Evolutionary conservation across 2,113 vertebrate genomes (phyloP).

Genomic region (Callithrix jacchus): DNA sequence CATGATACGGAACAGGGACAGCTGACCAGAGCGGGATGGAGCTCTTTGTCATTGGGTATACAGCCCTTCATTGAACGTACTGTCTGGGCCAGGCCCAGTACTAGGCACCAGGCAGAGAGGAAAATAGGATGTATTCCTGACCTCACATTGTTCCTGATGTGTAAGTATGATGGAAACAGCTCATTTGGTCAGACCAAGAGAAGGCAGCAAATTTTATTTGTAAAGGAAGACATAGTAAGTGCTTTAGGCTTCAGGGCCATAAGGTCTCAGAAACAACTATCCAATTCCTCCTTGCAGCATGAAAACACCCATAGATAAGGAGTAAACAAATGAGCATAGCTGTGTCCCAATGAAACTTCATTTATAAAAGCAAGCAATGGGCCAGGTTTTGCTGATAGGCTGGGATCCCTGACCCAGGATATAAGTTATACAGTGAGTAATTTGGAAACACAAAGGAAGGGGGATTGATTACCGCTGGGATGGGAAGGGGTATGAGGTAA

Average conservation of each 20-base stretch:
- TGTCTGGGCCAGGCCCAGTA: not conserved
- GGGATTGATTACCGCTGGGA: too few species aligned
- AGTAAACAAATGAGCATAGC: not conserved
- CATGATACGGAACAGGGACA: too few species aligned
- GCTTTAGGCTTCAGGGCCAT: not conserved
- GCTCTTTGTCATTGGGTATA: not conserved
- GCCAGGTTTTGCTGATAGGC: not conserved
- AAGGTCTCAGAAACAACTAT: not conserved
- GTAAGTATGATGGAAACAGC: not conserved
- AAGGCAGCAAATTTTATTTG: not conserved
- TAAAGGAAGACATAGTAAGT: not conserved
- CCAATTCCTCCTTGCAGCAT: not conserved
- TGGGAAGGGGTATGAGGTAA: not conserved
- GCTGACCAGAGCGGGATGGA: rapidly evolving
- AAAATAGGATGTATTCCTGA: not conserved
- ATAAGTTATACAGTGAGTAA: not conserved
- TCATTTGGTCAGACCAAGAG: not conserved
- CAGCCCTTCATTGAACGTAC: not conserved
- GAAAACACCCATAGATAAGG: not conserved
- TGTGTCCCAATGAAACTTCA: not conserved
- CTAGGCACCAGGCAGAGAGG: not conserved
- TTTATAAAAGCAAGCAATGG: not conserved
- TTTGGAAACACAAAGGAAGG: not conserved
- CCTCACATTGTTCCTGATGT: not conserved
- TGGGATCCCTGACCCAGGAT: too few species aligned